Conservation (phyloP, 2,113 vertebrate genomes). For the Penelope pileata region DNA sequence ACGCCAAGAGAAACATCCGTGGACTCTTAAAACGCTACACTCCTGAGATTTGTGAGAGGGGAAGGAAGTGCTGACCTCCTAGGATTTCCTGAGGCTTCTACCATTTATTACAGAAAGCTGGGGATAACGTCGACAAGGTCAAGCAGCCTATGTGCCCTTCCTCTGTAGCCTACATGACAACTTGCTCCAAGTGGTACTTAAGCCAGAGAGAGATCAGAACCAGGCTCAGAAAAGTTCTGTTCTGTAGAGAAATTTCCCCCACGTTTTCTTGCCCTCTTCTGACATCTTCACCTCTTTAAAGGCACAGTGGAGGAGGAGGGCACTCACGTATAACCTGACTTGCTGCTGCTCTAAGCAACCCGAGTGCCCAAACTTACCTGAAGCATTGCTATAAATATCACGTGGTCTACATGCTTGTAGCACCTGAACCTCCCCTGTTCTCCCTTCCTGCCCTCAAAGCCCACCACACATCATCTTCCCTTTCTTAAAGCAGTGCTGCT, state of each 20-base stretch:
- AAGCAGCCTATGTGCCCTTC: background rate
- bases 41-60: background rate
- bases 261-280: background rate
- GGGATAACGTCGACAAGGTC: background rate
- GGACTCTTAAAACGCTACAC: background rate
- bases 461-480: background rate
- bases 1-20: constrained; percentile 34
- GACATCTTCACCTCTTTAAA: background rate
- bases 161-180: background rate
- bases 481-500: background rate
- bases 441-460: background rate
- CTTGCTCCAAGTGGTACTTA: background rate
- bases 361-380: background rate
- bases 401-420: background rate
- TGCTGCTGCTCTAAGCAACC: background rate
- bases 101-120: background rate
- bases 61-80: constrained; percentile 54
- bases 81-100: constrained; percentile 41
- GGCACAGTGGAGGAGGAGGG: background rate
- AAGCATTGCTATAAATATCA: background rate
- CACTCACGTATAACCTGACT: background rate
- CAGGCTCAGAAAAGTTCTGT: background rate
- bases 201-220: background rate
- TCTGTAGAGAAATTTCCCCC: background rate
- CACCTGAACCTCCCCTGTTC: background rate